These are phyloP conservation scores for Nesidiocoris tenuis DNA, from an alignment of 2,888 invertebrate genomes.

Conservation along the genomic window DNA sequence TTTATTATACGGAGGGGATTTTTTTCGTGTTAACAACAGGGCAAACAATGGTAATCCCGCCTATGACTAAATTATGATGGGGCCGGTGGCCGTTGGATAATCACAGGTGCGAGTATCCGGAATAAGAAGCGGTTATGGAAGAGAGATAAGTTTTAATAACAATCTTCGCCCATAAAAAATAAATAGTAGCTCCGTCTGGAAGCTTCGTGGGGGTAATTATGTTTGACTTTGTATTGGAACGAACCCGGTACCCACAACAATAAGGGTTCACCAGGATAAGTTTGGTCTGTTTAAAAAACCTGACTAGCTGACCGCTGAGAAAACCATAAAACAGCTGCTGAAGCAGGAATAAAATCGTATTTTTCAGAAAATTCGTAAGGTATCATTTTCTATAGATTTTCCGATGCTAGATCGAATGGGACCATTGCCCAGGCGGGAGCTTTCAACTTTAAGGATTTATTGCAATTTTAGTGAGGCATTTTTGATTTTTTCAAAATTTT, in stretches of 20 bases:
- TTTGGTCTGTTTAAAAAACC: background rate
- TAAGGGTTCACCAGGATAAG: background rate
- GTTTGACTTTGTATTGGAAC: background rate
- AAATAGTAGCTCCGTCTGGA: background rate
- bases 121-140: background rate
- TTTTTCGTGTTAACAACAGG: background rate
- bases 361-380: no score
- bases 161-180: background rate
- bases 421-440: no score
- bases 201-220: background rate
- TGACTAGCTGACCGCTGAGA: no score
- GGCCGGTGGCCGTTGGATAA: background rate
- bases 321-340: no score
- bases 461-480: no score
- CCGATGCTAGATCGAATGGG: no score
- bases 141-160: background rate
- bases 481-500: no score
- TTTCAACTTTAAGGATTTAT: no score
- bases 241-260: background rate
- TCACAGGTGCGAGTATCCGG: background rate
- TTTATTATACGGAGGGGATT: background rate
- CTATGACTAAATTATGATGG: background rate
- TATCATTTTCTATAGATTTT: no score
- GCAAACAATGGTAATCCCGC: background rate
- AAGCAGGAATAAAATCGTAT: no score